Base-by-base conservation (phyloP, 2,797 vertebrate species). In the Pipistrellus kuhlii region DNA sequence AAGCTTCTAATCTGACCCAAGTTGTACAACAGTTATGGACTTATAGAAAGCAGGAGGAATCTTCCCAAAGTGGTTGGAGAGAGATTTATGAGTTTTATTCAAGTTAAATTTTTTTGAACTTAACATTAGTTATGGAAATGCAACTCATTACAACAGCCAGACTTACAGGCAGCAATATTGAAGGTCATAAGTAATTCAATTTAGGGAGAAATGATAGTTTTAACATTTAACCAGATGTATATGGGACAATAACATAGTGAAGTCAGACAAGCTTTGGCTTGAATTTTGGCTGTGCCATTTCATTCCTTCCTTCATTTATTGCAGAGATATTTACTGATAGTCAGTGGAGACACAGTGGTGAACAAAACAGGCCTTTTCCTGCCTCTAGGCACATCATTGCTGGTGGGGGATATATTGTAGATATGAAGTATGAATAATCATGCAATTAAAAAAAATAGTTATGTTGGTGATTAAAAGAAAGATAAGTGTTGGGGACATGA, bases 121-220 rank as follows among this genome's bases (percentile, higher is more conserved):
- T 64, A 51, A 64, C 3, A 14, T 82, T 30, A 66, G 2, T 44
- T 85, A 59, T 17, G n/a, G 51, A 76, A 80, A 89, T 69, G n/a
- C 21, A 51, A 21, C 44, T 71, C 44, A 30, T 87, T 57, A 15
- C 9, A 38, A 30, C 6, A 35, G 32, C 57, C n/a, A 76, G 80
- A 80, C 14, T 41, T 25, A 15, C 13, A 87, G 57, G 62, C 5
- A 44, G 57, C 15, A 46, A 9, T 81, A n/a, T 8, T 11, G 23
- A 68, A 48, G 18, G 1, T 69, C 41, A 17, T 46, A 59, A 15
- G 48, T 44, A 55, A 78, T 85, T 78, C 32, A n/a, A 5, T 44
- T 80, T 87, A 90, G 25, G 64, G 27, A 62, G 73, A 86, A 38
- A 38, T 11, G 44, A 95, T 80, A 46, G 38, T 66, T 80, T 91